Base-by-base conservation (phyloP, 2,888 invertebrate genomes). In the Acronicta psi region DNA sequence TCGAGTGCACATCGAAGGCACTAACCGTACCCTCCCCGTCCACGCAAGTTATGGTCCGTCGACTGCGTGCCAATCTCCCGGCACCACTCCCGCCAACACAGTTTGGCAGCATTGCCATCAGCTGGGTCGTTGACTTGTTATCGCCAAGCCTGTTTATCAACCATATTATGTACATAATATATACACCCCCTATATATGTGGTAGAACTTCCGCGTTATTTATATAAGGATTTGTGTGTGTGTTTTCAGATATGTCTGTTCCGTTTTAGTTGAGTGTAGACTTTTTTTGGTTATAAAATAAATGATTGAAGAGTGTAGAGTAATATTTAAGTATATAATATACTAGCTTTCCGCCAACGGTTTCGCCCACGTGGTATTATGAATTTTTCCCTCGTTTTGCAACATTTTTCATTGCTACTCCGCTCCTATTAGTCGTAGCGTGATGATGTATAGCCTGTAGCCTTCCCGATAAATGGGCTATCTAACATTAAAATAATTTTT, bases 71-170 rank as follows among this genome's bases (percentile, higher is more conserved):
- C 69, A 62, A 52, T 52, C 61, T 41, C 47, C 44, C 41, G 42
- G 42, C 38, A 17, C 52, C 31, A 41, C 43, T 50, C 20, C 50
- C 47, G 76, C 70, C 67, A 75, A 73, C 55, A 41, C 59, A 70
- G 45, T 67, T 76, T 70, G 73, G 59, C 74, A 70, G 59, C 59
- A 69, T 61, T 51, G 57, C 66, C 50, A 59, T 59, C 51, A 41
- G 34, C 17, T 45, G 34, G 77, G 59, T 73, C 73, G 41, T 59
- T 47, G 74, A 73, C 60, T 66, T 54, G 43, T 73, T 74, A 74
- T 74, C 74, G 49, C 17, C 29, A 47, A 56, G 56, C 40, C 51
- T 43, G 67, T 69, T 69, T 69, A 75, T 66, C 76, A 60, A 45
- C 38, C 54, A 49, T 66, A 54, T 52, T 18, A 51, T 53, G 58